Conservation (phyloP, 2,113 vertebrate species). For the Prinia subflava region DNA sequence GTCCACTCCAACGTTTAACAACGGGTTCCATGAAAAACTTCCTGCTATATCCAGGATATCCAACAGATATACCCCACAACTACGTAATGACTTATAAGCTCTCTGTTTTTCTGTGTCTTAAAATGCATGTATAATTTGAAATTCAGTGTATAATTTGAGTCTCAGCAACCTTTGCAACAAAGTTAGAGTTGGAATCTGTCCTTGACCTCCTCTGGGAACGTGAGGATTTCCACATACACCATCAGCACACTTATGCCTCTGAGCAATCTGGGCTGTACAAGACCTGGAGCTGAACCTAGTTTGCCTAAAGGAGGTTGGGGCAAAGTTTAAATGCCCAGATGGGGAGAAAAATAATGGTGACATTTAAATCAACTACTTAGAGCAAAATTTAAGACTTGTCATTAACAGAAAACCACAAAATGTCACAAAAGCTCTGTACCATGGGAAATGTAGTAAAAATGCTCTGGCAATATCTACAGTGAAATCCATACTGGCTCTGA, state of each 20-base stretch:
- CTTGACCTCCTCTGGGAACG: background rate
- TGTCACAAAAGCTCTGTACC: background rate
- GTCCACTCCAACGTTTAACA: background rate
- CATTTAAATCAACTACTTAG: background rate
- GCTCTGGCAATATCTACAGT: background rate
- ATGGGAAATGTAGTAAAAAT: background rate
- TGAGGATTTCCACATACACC: background rate
- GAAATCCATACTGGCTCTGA: background rate
- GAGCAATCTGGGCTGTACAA: background rate
- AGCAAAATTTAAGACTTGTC: background rate
- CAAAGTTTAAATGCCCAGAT: background rate
- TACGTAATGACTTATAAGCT: background rate
- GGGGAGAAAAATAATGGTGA: background rate
- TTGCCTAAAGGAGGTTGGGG: background rate
- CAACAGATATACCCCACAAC: background rate
- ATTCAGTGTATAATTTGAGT: too few relatives aligned
- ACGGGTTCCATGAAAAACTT: background rate
- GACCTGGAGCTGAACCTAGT: background rate
- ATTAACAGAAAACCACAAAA: background rate
- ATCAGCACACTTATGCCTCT: background rate
- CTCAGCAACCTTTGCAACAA: background rate
- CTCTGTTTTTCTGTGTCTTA: background rate
- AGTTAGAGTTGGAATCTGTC: background rate
- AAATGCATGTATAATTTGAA: background rate
- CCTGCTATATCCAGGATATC: background rate